Conservation (phyloP, 2,113 vertebrate genomes). For the Morphnarchus princeps region DNA sequence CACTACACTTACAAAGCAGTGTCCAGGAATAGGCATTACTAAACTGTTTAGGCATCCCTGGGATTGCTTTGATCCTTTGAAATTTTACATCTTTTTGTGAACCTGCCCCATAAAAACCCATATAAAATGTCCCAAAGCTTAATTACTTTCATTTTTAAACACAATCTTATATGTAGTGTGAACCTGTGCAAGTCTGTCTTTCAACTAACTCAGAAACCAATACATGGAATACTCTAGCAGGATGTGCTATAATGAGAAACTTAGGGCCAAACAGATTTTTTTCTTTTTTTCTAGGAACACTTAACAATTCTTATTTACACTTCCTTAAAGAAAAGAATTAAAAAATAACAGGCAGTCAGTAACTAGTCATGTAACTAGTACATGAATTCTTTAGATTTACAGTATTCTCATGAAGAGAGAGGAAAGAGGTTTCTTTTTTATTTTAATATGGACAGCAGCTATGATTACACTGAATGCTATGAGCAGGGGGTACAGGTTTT, state of each 20-base stretch:
- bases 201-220: not conserved
- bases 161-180: not conserved
- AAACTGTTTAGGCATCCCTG: not conserved
- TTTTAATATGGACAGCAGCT: not conserved
- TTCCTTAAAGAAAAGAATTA: not conserved
- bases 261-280: not conserved
- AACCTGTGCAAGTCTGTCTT: not conserved
- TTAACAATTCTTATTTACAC: not conserved
- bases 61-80: not conserved
- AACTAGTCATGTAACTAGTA: not conserved
- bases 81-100: not conserved
- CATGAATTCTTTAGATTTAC: not conserved
- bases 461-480: not conserved
- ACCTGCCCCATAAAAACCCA: not conserved
- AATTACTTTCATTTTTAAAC: not conserved
- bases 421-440: not conserved
- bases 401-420: not conserved
- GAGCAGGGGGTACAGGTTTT: not conserved
- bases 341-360: not conserved
- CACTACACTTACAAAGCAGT: not conserved
- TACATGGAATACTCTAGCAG: not conserved
- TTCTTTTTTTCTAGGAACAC: not conserved
- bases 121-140: not conserved
- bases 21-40: rapidly evolving
- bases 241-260: not conserved